phyloP scores from a whole-genome alignment of 2,797 vertebrate genomes.

The Paratrypauchen microcephalus region DNA sequence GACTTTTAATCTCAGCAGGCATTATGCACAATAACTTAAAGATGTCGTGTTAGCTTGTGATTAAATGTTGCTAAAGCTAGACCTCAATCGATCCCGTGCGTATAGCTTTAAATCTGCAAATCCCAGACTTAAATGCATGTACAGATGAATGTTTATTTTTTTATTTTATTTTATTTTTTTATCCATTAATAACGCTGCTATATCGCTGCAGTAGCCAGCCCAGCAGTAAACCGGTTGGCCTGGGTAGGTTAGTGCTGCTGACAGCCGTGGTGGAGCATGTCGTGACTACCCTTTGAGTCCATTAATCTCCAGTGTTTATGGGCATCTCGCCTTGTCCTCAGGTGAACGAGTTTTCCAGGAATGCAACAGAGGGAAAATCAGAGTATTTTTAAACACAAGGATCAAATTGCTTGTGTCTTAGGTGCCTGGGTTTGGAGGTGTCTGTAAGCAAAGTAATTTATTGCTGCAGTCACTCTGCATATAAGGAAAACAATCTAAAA shows the following conservation, averaged over 20 bases:
- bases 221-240: constrained; percentile 27
- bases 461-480: not conserved
- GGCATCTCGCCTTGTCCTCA: not conserved
- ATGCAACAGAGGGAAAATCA: not conserved
- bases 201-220: not conserved
- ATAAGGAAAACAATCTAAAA: not conserved
- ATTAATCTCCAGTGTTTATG: not conserved
- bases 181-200: not conserved
- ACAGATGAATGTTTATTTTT: too few species aligned
- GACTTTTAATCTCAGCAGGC: not conserved
- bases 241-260: not conserved
- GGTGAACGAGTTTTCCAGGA: not conserved
- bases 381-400: not conserved
- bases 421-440: not conserved
- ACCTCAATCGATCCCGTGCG: not conserved
- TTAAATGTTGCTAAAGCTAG: constrained; percentile 25
- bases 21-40: not conserved
- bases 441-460: not conserved
- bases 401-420: not conserved
- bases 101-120: not conserved
- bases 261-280: constrained; percentile 15
- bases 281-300: constrained; percentile 34
- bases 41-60: constrained; percentile 37
- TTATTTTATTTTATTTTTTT: too few species aligned
- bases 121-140: not conserved